Base-by-base conservation (phyloP, 2,797 vertebrate genomes). In the Taeniopygia guttata region DNA sequence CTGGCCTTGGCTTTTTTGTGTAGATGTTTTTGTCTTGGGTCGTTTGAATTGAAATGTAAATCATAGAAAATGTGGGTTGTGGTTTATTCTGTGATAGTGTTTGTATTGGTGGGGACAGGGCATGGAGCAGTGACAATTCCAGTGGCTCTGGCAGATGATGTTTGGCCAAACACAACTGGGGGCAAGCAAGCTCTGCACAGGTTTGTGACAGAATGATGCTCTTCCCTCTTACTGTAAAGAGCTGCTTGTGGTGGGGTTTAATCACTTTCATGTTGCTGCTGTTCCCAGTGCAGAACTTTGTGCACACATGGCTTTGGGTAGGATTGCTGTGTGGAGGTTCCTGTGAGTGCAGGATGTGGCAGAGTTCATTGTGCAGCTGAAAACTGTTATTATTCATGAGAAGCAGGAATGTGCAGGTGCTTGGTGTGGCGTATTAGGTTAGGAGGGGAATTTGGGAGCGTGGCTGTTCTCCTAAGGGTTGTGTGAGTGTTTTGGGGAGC, bases 401-500 rank as follows among this genome's bases (percentile, higher is more conserved):
- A 52, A 42, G 49, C 0, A 10, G 73, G 29, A 60, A 54, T 4
- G 8, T 3, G 4, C 14, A 45, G 70, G 48, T 72, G 30, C 58
- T 46, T 12, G 16, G 0, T 66, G 7, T 58, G 62, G 30, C 64
- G 6, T 23, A 3, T 29, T 27, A 26, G 34, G 62, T 4, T 75
- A 17, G 49, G 17, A 64, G n/a, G 20, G 40, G 55, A 60, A 29
- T 32, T 27, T 43, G 52, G 34, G 45, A 74, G 45, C 0, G 0
- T 26, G 6, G 16, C 45, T 5, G 11, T 30, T 30, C 18, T 70
- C 6, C 26, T 16, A 25, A 42, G 25, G 52, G 42, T 19, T 0
- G 0, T 26, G 64, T 15, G 6, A 4, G 29, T 36, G 3, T 76
- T 62, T 23, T 13, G 26, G 34, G 59, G 30, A 58, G 17, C 0